Evolutionary conservation across 2,888 invertebrate genomes (phyloP).

Genomic region (Macaria liturata): DNA sequence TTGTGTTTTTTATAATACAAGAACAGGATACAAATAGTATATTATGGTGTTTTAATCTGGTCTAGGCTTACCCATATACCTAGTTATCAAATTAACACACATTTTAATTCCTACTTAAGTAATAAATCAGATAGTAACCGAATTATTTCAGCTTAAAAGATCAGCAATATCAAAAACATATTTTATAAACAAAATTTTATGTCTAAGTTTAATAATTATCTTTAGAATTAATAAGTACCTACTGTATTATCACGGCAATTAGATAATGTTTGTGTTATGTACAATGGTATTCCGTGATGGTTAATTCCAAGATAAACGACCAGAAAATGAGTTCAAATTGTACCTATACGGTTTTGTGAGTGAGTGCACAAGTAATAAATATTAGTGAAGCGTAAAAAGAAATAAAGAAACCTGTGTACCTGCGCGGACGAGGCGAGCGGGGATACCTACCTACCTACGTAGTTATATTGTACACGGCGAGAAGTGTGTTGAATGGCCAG

Average conservation of each 20-base stretch:
- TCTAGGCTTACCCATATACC: too few species aligned
- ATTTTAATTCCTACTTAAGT: too few species aligned
- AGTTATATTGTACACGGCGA: slow-evolving; percentile 56
- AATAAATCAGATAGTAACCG: too few species aligned
- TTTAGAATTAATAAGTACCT: background rate
- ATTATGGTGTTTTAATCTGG: too few species aligned
- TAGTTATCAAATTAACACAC: too few species aligned
- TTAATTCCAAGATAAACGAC: slow-evolving; percentile 14
- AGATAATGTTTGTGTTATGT: slow-evolving; percentile 13
- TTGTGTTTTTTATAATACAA: too few species aligned
- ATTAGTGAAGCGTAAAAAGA: slow-evolving; percentile 41
- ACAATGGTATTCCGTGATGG: slow-evolving; percentile 4
- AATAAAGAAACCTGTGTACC: slow-evolving; percentile 44
- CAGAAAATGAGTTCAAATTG: slow-evolving; percentile 18
- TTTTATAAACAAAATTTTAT: too few species aligned
- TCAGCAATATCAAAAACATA: too few species aligned
- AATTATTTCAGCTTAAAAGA: too few species aligned
- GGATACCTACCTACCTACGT: slow-evolving; percentile 18
- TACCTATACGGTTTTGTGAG: slow-evolving; percentile 28
- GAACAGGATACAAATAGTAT: too few species aligned
- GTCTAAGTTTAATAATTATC: background rate
- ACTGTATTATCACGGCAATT: slow-evolving; percentile 16
- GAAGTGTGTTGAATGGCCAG: slow-evolving; percentile 50
- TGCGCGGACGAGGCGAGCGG: slow-evolving; percentile 27
- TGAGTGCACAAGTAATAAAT: slow-evolving; percentile 35